Base-by-base conservation (phyloP, 2,888 invertebrate genomes). In the Polymixis lichenea region DNA sequence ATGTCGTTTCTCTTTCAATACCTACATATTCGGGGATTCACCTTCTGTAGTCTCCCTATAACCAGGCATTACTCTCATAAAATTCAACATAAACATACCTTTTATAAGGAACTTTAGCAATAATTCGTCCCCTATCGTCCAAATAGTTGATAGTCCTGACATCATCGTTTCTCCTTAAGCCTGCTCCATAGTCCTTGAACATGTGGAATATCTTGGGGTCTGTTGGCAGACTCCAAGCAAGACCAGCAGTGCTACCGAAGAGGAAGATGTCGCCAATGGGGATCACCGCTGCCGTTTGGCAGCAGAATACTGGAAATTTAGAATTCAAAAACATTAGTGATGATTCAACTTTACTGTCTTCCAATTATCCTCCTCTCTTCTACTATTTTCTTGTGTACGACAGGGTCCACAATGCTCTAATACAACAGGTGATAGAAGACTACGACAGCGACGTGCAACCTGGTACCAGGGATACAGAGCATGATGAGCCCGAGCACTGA, bases 141-240 rank as follows among this genome's bases (percentile, higher is more conserved):
- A 95, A 55, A 61, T 94, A 95, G 58, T 93, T 93, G 11, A 95
- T 90, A 38, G 91, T 92, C 60, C 91, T 94, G 3, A 85, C 82
- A 1, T 81, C 77, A 67, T 96, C 95, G 0, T 86, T 91, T 80
- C 96, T 92, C 51, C 94, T 89, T 15, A 93, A 88, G 0, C 91
- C 90, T n/a, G 90, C 91, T 7, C 92, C 91, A 6, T 91, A 88
- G 2, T 93, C 89, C 43, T 94, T 95, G 8, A 96, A 88, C 86
- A 92, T 91, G 58, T 92, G 86, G 8, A 95, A 87, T 17, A 92
- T 84, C 38, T 91, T 90, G 0, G 95, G 97, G 70, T 97, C 97
- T 56, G 97, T 97, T 0, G 98, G 98, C 43, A 98, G 91, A 84
- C 97, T 97, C 97, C 98, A 98, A 3, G 98, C 98, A 77, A 98